Base-by-base conservation (phyloP, 2,888 invertebrate genomes). In the Amblyjoppa proteus region DNA sequence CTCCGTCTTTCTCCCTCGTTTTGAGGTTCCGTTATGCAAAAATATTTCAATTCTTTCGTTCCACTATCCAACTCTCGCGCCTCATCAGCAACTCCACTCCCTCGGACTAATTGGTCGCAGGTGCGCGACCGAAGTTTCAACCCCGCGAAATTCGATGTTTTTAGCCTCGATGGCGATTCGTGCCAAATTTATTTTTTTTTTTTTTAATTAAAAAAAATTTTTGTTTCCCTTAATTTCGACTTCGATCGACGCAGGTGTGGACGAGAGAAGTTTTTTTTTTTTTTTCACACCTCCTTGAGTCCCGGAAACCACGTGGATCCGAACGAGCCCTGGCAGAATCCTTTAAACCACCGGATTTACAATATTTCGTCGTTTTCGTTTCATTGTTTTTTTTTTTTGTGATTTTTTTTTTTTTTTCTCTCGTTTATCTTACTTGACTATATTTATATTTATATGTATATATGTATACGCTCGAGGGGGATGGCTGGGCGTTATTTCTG, bases 21-120 rank as follows among this genome's bases (percentile, higher is more conserved):
- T 81, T 86, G 86, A 87, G 83, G 83, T 88, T 90, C 88, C 89
- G 88, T 91, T 90, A 90, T 91, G 91, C 89, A 91, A 91, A 91
- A 91, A 91, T 91, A 91, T 90, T 89, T 91, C 87, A 89, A 89
- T 84, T 89, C 81, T 89, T 84, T 82, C 84, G 83, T 80, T 80
- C 82, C 16, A 73, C 81, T 87, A 58, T 81, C 84, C 79, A 70
- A 81, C 79, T 70, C 84, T 85, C 80, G 90, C 90, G 28, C 88
- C 86, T 83, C 75, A 5, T 83, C 75, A 5, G 28, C 85, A 86
- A 73, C 76, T 69, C 81, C 81, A 87, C 87, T 88, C 84, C 82
- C 85, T 88, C 81, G 79, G 88, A 88, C 89, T 88, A 87, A 89
- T 89, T 88, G 90, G 89, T 88, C 88, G 88, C 86, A 88, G 83